Percentiles rank a stretch among this genome's conserved stretches.
Conservation (phyloP, 2,888 invertebrate species). For the Cantharis nigra region DNA sequence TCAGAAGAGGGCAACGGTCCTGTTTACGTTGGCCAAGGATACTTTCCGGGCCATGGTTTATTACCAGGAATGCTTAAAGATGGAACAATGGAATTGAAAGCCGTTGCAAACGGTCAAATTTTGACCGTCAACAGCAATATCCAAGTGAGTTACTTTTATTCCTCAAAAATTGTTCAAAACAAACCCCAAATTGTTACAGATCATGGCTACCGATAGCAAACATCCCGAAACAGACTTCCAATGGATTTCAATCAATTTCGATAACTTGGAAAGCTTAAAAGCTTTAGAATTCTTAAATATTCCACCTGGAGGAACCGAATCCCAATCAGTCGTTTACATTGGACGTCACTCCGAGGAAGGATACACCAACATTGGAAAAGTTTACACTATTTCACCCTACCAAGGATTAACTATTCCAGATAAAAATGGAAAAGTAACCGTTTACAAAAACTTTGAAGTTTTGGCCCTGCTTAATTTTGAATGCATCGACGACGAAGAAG, state of each 20-base stretch:
- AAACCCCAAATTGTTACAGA: background rate
- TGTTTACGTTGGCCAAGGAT: background rate
- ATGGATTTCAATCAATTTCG: background rate
- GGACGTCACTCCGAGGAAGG: background rate
- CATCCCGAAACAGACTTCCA: background rate
- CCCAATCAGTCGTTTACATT: background rate
- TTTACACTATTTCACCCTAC: background rate
- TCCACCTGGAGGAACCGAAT: background rate
- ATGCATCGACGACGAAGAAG: background rate
- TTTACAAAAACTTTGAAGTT: conserved; percentile 3
- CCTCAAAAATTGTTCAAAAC: background rate
- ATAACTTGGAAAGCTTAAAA: background rate
- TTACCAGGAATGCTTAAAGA: background rate
- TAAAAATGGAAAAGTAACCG: background rate
- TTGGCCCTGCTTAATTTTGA: background rate
- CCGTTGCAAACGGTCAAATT: background rate
- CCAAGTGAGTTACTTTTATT: background rate
- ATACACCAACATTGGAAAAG: background rate
- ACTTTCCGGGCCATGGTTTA: background rate
- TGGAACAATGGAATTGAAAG: background rate
- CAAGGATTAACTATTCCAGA: background rate
- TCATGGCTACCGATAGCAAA: background rate
- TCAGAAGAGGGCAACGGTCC: background rate
- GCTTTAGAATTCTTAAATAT: background rate
- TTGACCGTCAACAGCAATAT: background rate